Conservation (phyloP, 92 coral and sea anemone genomes). For the Siderastrea siderea region DNA sequence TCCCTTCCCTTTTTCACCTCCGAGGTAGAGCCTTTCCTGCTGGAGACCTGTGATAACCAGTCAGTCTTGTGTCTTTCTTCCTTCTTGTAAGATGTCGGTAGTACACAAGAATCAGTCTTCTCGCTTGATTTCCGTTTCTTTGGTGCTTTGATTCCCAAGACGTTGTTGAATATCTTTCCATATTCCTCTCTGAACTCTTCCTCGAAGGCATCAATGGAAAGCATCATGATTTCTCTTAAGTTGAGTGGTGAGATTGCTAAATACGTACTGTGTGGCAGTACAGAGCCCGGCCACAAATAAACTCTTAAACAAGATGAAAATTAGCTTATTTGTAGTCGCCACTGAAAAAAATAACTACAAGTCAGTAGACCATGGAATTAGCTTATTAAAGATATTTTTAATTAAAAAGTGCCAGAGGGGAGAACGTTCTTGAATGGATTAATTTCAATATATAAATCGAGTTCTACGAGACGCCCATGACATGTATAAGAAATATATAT, state of each 20-base stretch:
- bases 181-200: slow-evolving; percentile 53
- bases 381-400: neutral
- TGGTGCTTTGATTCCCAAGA: slow-evolving; percentile 41
- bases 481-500: too few relatives aligned
- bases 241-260: neutral
- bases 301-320: neutral
- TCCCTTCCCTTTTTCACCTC: neutral
- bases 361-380: slow-evolving; percentile 13
- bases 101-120: neutral
- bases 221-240: slow-evolving; percentile 53
- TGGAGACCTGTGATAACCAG: neutral
- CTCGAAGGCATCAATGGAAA: slow-evolving; percentile 52
- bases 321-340: too few relatives aligned
- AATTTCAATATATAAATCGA: too few relatives aligned
- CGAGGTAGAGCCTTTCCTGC: neutral
- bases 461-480: too few relatives aligned
- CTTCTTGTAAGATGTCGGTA: neutral
- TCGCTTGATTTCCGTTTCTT: neutral
- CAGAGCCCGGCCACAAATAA: neutral
- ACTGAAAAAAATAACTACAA: neutral
- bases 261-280: too few relatives aligned
- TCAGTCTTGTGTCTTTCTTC: neutral
- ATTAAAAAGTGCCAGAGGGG: too few relatives aligned
- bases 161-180: slow-evolving; percentile 64
- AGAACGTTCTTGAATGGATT: too few relatives aligned